These are phyloP conservation scores for Mustela nigripes DNA, from an alignment of 2,113 vertebrate species.

Conservation along the genomic window DNA sequence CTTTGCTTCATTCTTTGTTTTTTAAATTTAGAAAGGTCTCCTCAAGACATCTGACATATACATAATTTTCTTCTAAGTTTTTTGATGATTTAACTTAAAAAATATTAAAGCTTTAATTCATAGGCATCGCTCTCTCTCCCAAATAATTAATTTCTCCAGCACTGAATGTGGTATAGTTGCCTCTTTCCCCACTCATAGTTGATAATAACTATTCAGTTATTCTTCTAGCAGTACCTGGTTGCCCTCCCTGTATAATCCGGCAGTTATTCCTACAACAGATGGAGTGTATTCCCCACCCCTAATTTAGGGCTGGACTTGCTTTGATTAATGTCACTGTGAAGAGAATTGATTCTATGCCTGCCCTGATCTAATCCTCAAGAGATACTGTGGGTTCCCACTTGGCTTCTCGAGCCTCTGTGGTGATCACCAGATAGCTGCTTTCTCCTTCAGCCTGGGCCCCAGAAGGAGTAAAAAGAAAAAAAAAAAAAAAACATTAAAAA, in stretches of 20 bases:
- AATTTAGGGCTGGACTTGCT: neutral
- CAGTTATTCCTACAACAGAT: neutral
- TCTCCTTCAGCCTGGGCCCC: neutral
- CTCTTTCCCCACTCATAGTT: neutral
- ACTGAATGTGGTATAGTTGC: neutral
- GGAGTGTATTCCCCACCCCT: neutral
- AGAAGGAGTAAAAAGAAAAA: neutral
- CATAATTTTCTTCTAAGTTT: neutral
- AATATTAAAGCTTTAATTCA: conserved; percentile 6
- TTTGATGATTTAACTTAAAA: neutral
- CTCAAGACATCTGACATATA: neutral
- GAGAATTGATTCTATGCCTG: neutral
- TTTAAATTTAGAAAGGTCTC: conserved; percentile 45
- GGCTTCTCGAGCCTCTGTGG: neutral
- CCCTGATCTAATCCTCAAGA: neutral
- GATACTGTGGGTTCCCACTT: rapidly evolving
- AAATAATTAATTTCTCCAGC: conserved; percentile 24
- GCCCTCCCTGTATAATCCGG: neutral
- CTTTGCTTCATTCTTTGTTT: neutral
- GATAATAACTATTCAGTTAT: neutral
- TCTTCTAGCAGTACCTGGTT: neutral
- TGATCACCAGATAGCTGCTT: neutral
- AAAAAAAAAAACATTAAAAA: neutral
- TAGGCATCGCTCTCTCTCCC: neutral
- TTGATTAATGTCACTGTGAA: neutral